Conservation (phyloP, 2,797 vertebrate species). For the Galago senegalensis region DNA sequence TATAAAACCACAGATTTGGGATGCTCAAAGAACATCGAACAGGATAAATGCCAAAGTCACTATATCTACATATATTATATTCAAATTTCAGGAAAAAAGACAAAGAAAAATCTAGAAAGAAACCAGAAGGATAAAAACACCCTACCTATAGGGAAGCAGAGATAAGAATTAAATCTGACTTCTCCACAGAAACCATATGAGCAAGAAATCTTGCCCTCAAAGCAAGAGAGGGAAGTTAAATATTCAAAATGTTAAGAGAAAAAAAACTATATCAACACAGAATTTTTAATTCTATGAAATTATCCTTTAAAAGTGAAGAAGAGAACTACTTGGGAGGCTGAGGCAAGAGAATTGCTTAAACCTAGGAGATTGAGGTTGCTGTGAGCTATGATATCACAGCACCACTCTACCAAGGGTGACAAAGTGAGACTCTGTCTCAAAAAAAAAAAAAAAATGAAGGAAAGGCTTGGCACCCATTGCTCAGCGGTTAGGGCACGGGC, state of each 20-base stretch:
- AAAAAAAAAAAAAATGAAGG: too few relatives aligned
- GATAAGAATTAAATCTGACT: not conserved
- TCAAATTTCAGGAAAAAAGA: not conserved
- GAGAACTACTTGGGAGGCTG: not conserved
- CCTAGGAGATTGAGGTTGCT: too few relatives aligned
- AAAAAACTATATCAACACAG: not conserved
- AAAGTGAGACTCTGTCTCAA: too few relatives aligned
- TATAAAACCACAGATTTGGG: not conserved
- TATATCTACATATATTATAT: not conserved
- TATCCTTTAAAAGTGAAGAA: conserved; percentile 5
- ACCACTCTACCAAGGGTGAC: too few relatives aligned
- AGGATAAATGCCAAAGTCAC: not conserved
- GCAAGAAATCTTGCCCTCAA: not conserved
- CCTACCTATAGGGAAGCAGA: not conserved
- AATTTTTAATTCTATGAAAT: not conserved
- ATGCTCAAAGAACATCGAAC: not conserved
- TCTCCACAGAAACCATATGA: not conserved
- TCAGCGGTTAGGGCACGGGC: too few relatives aligned
- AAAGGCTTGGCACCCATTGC: too few relatives aligned
- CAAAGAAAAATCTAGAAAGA: not conserved
- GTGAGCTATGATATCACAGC: too few relatives aligned
- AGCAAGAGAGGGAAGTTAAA: not conserved
- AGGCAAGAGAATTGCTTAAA: too few relatives aligned
- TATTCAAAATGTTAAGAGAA: conserved; percentile 1
- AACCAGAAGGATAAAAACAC: not conserved